These are phyloP conservation scores for Elachura formosa DNA, from an alignment of 2,113 vertebrate species.

Conservation along the genomic window DNA sequence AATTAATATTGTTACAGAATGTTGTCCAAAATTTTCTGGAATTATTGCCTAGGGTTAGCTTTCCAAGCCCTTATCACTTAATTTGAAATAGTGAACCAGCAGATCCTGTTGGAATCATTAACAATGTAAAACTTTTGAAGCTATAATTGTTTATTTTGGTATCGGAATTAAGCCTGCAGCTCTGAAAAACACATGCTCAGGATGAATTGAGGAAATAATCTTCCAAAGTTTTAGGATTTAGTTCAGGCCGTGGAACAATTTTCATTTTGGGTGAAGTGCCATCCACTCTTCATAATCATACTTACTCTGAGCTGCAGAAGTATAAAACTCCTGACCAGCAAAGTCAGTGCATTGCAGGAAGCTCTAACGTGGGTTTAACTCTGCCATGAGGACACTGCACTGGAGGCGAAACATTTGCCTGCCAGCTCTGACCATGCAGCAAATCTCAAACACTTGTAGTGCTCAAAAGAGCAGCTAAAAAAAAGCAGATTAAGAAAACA, in stretches of 20 bases:
- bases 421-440: background rate
- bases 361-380: accelerated
- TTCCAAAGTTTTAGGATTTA: background rate
- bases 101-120: background rate
- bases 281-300: background rate
- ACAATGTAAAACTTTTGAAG: background rate
- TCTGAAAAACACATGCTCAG: background rate
- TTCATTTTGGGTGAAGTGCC: background rate
- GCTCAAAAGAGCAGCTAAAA: background rate
- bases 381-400: background rate
- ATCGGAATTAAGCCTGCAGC: background rate
- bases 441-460: background rate
- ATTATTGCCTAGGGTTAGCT: background rate
- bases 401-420: background rate
- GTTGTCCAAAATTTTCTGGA: background rate
- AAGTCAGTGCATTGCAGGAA: accelerated
- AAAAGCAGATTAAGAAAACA: background rate
- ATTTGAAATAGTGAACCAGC: background rate
- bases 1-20: background rate
- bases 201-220: background rate
- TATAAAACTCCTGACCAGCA: background rate
- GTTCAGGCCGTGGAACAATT: background rate
- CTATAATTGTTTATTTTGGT: background rate
- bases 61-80: background rate
- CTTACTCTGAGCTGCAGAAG: background rate